phyloP scores from a whole-genome alignment of 2,888 invertebrate genomes.

The Caenorhabditis japonica region DNA sequence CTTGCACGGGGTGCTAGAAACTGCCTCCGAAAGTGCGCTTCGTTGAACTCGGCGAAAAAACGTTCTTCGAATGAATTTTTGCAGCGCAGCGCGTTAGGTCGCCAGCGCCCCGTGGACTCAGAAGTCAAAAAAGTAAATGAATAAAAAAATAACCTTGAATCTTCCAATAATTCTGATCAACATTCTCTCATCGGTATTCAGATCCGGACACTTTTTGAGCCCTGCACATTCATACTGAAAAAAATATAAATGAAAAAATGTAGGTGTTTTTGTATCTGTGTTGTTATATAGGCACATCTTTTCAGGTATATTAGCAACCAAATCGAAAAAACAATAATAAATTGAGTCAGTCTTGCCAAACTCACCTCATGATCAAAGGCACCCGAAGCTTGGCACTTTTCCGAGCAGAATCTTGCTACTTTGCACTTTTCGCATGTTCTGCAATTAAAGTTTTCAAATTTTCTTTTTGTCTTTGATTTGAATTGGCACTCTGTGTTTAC shows the following conservation, averaged over 20 bases:
- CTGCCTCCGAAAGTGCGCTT: too few species aligned
- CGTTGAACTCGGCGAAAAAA: too few species aligned
- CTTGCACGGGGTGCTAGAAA: too few species aligned
- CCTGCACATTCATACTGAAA: slow-evolving; percentile 73
- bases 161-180: slow-evolving; percentile 73
- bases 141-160: slow-evolving; percentile 63
- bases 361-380: slow-evolving; percentile 74
- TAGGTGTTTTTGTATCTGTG: neutral
- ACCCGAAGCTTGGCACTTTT: slow-evolving; percentile 69
- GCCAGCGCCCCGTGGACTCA: too few species aligned
- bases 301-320: neutral
- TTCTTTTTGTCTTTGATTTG: too few species aligned
- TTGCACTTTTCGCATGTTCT: slow-evolving; percentile 71
- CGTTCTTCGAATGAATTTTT: too few species aligned
- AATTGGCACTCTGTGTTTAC: too few species aligned
- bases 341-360: slow-evolving; percentile 19
- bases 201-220: slow-evolving; percentile 59
- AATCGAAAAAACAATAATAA: neutral
- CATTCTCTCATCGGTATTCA: slow-evolving; percentile 72
- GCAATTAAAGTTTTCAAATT: slow-evolving; percentile 9
- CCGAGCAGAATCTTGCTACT: slow-evolving; percentile 72
- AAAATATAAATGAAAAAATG: too few species aligned
- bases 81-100: too few species aligned
- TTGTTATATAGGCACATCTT: neutral
- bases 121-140: neutral